Conservation (phyloP, 2,888 invertebrate genomes). For the Rambutsinella grinnellia region DNA sequence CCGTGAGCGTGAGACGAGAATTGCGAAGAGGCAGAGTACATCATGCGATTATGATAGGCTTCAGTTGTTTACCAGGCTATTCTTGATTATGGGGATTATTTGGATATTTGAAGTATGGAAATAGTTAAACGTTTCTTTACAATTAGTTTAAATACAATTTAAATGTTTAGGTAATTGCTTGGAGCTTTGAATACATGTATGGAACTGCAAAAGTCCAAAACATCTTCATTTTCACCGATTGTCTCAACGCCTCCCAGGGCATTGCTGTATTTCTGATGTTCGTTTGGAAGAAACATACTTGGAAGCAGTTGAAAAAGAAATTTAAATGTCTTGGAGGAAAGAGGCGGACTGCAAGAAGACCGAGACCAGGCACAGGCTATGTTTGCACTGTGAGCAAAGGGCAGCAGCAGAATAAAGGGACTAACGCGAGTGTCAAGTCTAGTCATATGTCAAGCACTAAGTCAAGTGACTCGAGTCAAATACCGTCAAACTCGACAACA, state of each 20-base stretch:
- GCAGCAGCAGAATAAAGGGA: constrained; percentile 16
- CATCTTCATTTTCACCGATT: constrained; percentile 52
- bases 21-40: constrained; percentile 54
- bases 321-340: constrained; percentile 14
- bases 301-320: constrained; percentile 50
- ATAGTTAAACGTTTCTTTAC: background rate
- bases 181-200: constrained; percentile 35
- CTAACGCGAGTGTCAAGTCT: constrained; percentile 39
- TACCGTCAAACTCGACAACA: constrained; percentile 4
- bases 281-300: constrained; percentile 46
- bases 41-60: constrained; percentile 54
- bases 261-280: constrained; percentile 52
- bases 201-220: constrained; percentile 29
- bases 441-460: constrained; percentile 44
- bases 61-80: constrained; percentile 47
- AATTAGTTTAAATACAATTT: too few species aligned
- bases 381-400: constrained; percentile 28
- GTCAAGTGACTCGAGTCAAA: constrained; percentile 26
- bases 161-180: constrained; percentile 36
- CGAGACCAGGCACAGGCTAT: constrained; percentile 18
- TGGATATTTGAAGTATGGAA: constrained; percentile 53
- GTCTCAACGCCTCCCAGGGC: constrained; percentile 54
- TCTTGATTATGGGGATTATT: constrained; percentile 54
- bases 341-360: constrained; percentile 2
- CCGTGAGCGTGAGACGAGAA: constrained; percentile 50